Base-by-base conservation (phyloP, 2,888 invertebrate species). In the Orchesella flavescens region DNA sequence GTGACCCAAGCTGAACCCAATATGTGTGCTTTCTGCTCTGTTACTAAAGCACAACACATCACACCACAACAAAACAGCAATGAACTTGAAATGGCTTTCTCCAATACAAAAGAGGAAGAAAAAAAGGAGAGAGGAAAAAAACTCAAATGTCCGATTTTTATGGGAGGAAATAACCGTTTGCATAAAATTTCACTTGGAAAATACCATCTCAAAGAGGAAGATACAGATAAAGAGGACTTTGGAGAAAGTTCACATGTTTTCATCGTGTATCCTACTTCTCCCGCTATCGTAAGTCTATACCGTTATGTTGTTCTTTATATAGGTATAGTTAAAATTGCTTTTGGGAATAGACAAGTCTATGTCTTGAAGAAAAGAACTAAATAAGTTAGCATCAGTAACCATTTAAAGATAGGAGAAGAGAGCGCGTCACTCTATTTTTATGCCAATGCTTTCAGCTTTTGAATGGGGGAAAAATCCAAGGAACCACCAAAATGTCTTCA, bases 161-260 rank as follows among this genome's bases (percentile, higher is more conserved):
- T 83, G 73, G 77, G 59, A 49, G 15, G 46, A 83, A 83, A 83
- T 83, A 83, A 83, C 83, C 76, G 83, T 83, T 83, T 83, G 83
- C 83, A 83, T 83, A 83, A 83, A 83, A 83, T 83, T 83, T 83
- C 83, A 83, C 83, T 83, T 83, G 77, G 76, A 83, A 76, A 77
- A 59, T 57, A 46, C 72, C 53, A 76, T 53, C 65, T 61, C 15
- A 75, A 61, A 9, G 72, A 57, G 72, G 49, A 49, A 73, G 80
- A 80, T 80, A 80, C 74, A 80, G 80, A 80, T 74, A 80, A 66
- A 72, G 55, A 79, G 17, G 21, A n/a, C 17, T 71, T 63, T 61
- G 49, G 19, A 66, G 49, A n/a, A 49, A 49, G 49, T 66, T n/a
- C 66, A 65, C 24, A 53, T 57, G 7, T 57, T 72, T 17, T n/a